phyloP scores from a whole-genome alignment of 2,797 vertebrate species.

The Ctenosaura bakeri region DNA sequence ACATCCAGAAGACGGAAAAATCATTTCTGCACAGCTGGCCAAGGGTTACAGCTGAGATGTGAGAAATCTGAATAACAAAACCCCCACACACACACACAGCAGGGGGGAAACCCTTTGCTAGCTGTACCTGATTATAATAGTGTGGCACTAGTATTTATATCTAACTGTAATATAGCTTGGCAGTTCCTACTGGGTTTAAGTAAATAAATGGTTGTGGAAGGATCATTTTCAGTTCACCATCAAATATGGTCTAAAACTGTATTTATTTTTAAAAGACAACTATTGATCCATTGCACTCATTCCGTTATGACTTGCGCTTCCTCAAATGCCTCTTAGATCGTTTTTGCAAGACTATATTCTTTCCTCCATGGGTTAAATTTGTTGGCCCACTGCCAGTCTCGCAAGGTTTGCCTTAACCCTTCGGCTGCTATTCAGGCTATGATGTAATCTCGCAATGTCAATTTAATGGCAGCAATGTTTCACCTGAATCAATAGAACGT shows the following conservation, averaged over 20 bases:
- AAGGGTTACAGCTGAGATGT: background rate
- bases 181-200: conserved; percentile 13
- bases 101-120: background rate
- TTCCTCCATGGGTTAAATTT: conserved; percentile 22
- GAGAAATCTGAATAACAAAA: conserved; percentile 16
- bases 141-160: background rate
- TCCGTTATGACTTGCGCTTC: conserved; percentile 48
- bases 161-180: conserved; percentile 2
- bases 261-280: conserved; percentile 47
- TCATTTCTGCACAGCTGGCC: background rate
- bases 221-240: conserved; percentile 43
- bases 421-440: background rate
- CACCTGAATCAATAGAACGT: background rate
- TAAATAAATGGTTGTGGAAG: conserved; percentile 43
- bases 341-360: conserved; percentile 30
- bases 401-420: background rate
- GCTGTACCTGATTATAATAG: background rate
- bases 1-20: conserved; percentile 6
- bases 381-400: conserved; percentile 16
- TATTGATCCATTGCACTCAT: conserved; percentile 40
- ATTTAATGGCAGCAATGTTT: background rate
- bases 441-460: background rate
- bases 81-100: too few species aligned
- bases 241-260: conserved; percentile 24
- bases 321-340: conserved; percentile 25